phyloP scores from a whole-genome alignment of 1,140 invertebrate genomes.

The Trichoplusia ni region DNA sequence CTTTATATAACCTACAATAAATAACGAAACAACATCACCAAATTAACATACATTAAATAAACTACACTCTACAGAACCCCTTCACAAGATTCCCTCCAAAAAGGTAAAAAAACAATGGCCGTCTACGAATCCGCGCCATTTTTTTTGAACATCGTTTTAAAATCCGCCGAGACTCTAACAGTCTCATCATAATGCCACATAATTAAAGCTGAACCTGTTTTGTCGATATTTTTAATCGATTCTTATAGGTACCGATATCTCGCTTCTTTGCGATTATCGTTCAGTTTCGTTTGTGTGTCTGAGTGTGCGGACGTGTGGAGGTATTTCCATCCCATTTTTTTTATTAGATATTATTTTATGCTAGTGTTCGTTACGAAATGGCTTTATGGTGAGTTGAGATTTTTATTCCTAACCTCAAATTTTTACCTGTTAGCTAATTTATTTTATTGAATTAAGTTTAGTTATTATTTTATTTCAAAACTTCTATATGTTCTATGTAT shows the following conservation, averaged over 20 bases:
- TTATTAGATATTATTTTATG: not conserved
- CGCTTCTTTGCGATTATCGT: constrained; percentile 5
- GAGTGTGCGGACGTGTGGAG: constrained; percentile 14
- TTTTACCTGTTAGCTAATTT: no score
- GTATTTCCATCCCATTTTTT: not conserved
- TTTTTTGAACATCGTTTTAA: constrained; percentile 23
- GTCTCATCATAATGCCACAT: constrained; percentile 22
- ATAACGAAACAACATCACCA: constrained; percentile 17
- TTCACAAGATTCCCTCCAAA: not conserved
- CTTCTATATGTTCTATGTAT: no score
- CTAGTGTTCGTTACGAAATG: not conserved
- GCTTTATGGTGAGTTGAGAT: no score
- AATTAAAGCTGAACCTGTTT: constrained; percentile 24
- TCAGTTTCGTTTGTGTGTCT: constrained; percentile 18
- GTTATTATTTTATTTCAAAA: no score
- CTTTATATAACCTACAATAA: no score
- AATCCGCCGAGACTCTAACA: constrained; percentile 24
- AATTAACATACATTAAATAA: no score
- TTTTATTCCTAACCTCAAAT: no score
- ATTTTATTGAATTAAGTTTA: no score
- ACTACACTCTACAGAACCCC: constrained; percentile 20
- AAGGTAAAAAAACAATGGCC: not conserved
- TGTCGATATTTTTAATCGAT: constrained; percentile 26
- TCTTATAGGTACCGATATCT: constrained; percentile 21
- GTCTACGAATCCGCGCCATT: constrained; percentile 23